Conservation (phyloP, 1,140 invertebrate species). For the Drosophila neocordata region DNA sequence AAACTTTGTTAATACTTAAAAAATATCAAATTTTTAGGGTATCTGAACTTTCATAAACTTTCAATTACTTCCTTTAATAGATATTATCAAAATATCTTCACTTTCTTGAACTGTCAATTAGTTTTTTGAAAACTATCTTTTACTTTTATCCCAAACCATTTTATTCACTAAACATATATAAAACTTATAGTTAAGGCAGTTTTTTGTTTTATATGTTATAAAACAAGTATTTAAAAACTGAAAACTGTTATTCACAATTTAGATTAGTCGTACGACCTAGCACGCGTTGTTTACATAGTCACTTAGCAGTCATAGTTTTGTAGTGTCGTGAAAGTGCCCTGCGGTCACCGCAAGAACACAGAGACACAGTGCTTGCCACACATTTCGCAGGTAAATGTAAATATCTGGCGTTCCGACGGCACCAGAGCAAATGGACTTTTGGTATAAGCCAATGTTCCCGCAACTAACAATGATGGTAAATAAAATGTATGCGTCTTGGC, state of each 20-base stretch:
- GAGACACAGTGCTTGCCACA: constrained; percentile 61
- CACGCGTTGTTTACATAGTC: constrained; percentile 65
- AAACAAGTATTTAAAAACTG: too few species aligned
- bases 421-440: constrained; percentile 10
- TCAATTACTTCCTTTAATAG: too few species aligned
- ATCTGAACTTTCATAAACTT: too few species aligned
- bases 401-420: constrained; percentile 41
- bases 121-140: too few species aligned
- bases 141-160: too few species aligned
- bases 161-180: too few species aligned
- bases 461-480: constrained; percentile 31
- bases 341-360: constrained; percentile 40
- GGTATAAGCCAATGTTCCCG: not conserved
- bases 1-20: too few species aligned
- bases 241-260: constrained; percentile 30
- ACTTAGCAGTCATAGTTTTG: constrained; percentile 57
- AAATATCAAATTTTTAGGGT: too few species aligned
- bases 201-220: too few species aligned
- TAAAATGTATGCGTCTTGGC: constrained; percentile 15
- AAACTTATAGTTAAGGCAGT: too few species aligned
- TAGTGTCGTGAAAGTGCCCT: constrained; percentile 50
- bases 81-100: too few species aligned
- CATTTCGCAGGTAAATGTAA: constrained; percentile 68
- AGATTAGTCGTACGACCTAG: constrained; percentile 54
- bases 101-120: too few species aligned